A percentile compares a stretch with the other conserved stretches of the same genome.
Evolutionary conservation across 2,888 invertebrate genomes (phyloP).

Genomic region (Drosophila planitibia): DNA sequence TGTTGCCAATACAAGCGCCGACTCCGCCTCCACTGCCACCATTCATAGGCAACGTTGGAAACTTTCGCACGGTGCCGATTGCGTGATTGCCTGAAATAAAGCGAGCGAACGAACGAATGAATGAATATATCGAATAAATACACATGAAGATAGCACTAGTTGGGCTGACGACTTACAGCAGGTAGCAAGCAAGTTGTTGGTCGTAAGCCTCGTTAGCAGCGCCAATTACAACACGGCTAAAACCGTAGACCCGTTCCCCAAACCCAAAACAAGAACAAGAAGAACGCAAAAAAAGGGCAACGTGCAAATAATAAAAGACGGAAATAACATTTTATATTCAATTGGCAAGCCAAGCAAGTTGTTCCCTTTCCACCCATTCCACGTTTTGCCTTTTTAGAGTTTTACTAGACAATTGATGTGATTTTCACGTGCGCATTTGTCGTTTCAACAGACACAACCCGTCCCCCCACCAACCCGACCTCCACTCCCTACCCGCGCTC

Average conservation of each 20-base stretch:
- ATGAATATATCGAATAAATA: conserved; percentile 65
- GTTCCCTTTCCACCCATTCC: conserved; percentile 13
- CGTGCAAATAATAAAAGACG: conserved; percentile 79
- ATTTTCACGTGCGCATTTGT: conserved; percentile 78
- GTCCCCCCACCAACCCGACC: neutral
- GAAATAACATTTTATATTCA: conserved; percentile 81
- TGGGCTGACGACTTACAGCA: neutral
- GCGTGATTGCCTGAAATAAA: conserved; percentile 86
- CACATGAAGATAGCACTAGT: conserved; percentile 25
- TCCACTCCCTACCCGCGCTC: neutral
- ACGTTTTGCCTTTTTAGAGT: conserved; percentile 49
- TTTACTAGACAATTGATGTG: conserved; percentile 76
- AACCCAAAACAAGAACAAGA: neutral
- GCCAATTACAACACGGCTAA: conserved; percentile 53
- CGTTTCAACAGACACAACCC: conserved; percentile 42
- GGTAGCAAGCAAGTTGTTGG: conserved; percentile 2
- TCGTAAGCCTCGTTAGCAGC: conserved; percentile 58
- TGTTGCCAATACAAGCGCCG: conserved; percentile 46
- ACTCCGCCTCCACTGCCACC: conserved; percentile 62
- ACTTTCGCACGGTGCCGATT: conserved; percentile 86
- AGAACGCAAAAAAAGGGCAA: conserved; percentile 36
- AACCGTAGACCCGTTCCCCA: neutral
- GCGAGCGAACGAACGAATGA: conserved; percentile 30
- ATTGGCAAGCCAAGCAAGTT: conserved; percentile 54
- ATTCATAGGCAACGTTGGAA: conserved; percentile 85